Percentiles rank a stretch among this genome's conserved stretches.
These are phyloP conservation scores for Xiphydria camelus DNA, from an alignment of 2,888 invertebrate genomes.

Conservation along the genomic window DNA sequence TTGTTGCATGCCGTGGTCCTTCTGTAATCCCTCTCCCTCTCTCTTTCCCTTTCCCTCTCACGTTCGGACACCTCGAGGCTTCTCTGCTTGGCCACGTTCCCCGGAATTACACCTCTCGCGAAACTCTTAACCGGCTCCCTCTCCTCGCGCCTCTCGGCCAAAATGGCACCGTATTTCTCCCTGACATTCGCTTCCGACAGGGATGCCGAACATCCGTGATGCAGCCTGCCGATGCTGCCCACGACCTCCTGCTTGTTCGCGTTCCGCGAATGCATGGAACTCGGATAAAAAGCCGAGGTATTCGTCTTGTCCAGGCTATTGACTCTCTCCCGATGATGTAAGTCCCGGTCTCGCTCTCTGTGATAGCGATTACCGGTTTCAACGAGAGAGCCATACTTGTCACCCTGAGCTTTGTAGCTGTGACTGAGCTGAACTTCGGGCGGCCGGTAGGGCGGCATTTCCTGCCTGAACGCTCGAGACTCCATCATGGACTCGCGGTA, in stretches of 20 bases:
- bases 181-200: slow-evolving; percentile 51
- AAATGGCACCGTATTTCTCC: slow-evolving; percentile 42
- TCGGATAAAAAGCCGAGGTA: slow-evolving; percentile 43
- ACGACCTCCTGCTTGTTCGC: slow-evolving; percentile 38
- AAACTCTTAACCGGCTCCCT: slow-evolving; percentile 54
- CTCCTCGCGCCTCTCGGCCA: slow-evolving; percentile 43
- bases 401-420: slow-evolving; percentile 44
- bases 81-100: slow-evolving; percentile 57
- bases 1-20: slow-evolving; percentile 58
- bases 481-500: slow-evolving; percentile 51
- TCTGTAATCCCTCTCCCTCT: slow-evolving; percentile 43
- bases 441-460: slow-evolving; percentile 49
- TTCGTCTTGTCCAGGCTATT: slow-evolving; percentile 54
- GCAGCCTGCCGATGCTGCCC: slow-evolving; percentile 43
- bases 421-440: slow-evolving; percentile 46
- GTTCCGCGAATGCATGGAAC: slow-evolving; percentile 43
- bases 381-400: slow-evolving; percentile 50
- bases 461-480: slow-evolving; percentile 45
- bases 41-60: slow-evolving; percentile 53
- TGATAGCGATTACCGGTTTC: slow-evolving; percentile 45
- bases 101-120: slow-evolving; percentile 42
- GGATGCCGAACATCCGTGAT: slow-evolving; percentile 48
- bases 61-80: slow-evolving; percentile 60
- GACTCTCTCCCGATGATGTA: slow-evolving; percentile 49
- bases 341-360: slow-evolving; percentile 43